Evolutionary conservation across 2,888 invertebrate genomes (phyloP), one percentile per base, ranked within the genome.

Genomic region (Aplocera efformata): DNA sequence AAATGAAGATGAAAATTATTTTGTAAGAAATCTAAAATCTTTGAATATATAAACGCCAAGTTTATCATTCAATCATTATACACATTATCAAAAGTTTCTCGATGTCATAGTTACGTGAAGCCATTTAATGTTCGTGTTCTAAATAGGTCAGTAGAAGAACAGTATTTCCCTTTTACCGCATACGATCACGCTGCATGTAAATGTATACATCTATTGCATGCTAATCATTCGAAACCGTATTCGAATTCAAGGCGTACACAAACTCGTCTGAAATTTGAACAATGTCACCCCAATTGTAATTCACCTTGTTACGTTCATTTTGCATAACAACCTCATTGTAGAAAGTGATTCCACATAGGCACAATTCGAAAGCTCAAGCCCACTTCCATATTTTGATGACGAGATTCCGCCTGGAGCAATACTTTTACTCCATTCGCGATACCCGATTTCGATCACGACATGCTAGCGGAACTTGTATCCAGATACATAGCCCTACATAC

Each of bases 321-420:
- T 82, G 83, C 85, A 83, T 85, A 83, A 79, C 74, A 72, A 72
- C 67, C 75, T 77, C 74, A 76, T 77, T 76, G 46, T 88, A 85
- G 86, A 88, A 88, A 88, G 86, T 80, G 74, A 76, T 79, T 81
- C 72, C 65, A 67, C 64, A 64, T 72, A 57, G 56, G 61, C 53
- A 60, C 53, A 68, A 72, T 82, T 82, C 71, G 84, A 85, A 86
- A 86, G 86, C 86, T 80, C 64, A 48, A 59, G 62, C 76, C 82
- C 67, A 80, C 81, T 74, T 80, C 80, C 73, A 81, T 76, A 79
- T 81, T 82, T 79, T 69, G 77, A 72, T 65, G 63, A 67, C 66
- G 67, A 72, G 72, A 75, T 60, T 67, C 59, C 61, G 82, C 83
- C 82, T 73, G 74, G 72, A 80, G 80, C 77, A 48, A 67, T 68